Evolutionary conservation across 1,140 invertebrate species (phyloP).

Genomic region (Bombus superbus): DNA sequence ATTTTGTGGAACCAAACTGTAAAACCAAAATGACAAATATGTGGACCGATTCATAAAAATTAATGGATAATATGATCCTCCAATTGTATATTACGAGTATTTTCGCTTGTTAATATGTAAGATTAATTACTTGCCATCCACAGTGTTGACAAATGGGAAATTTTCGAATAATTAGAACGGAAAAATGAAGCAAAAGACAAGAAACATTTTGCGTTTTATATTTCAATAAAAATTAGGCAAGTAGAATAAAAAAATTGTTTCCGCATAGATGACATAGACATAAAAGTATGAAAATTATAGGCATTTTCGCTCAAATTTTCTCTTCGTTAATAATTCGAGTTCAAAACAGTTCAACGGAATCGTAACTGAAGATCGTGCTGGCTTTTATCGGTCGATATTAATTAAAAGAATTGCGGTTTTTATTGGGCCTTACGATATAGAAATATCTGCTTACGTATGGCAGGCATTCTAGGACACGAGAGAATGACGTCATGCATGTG

Average conservation of each 20-base stretch:
- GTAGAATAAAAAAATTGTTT: neutral
- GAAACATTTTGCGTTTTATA: neutral
- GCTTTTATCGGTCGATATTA: conserved; percentile 1
- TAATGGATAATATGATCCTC: neutral
- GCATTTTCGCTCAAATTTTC: neutral
- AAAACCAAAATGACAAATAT: neutral
- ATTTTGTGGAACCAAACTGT: neutral
- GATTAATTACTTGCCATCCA: neutral
- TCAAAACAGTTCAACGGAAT: neutral
- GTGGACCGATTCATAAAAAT: neutral
- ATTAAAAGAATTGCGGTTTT: conserved; percentile 40
- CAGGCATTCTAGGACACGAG: conserved; percentile 54
- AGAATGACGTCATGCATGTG: conserved; percentile 49
- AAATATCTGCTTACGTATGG: conserved; percentile 55
- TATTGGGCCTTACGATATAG: conserved; percentile 50
- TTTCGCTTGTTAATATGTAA: neutral
- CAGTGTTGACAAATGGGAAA: too few species aligned
- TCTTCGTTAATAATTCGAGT: neutral
- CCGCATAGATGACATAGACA: neutral
- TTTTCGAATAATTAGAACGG: neutral
- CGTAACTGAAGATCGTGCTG: neutral
- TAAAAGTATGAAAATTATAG: neutral
- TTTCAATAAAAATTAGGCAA: neutral
- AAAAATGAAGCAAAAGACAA: neutral
- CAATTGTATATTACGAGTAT: too few species aligned